Conservation (phyloP, 1,140 invertebrate genomes). For the Aplysia californica region DNA sequence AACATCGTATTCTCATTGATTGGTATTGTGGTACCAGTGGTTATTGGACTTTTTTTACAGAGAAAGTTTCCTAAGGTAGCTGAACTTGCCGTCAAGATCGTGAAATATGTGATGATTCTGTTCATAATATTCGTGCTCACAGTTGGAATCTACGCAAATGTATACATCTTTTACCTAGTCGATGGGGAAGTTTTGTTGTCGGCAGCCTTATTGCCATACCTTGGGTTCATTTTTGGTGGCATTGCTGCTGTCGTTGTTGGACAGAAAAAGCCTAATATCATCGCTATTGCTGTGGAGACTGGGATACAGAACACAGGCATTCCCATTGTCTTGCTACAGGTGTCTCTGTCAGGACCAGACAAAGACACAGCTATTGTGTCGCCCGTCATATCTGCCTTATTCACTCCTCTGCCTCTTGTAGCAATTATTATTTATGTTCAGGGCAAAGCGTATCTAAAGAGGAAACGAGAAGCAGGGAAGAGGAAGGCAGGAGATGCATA, state of each 20-base stretch:
- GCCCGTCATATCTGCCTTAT: conserved; percentile 78
- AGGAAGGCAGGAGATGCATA: too few relatives aligned
- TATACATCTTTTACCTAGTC: conserved; percentile 91
- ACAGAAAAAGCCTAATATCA: conserved; percentile 58
- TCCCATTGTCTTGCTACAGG: conserved; percentile 67
- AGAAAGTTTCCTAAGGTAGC: conserved; percentile 71
- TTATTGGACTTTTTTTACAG: conserved; percentile 77
- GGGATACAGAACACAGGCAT: conserved; percentile 71
- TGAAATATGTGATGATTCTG: conserved; percentile 80
- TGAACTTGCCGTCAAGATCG: conserved; percentile 41
- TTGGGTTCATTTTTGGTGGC: conserved; percentile 85
- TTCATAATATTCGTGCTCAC: conserved; percentile 89
- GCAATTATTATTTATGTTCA: conserved; percentile 38
- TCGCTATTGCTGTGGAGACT: conserved; percentile 71
- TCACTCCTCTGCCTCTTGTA: conserved; percentile 87
- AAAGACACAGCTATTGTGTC: conserved; percentile 67
- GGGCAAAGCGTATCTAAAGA: too few relatives aligned
- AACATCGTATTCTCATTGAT: conserved; percentile 83
- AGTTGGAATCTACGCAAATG: conserved; percentile 92
- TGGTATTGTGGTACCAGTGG: conserved; percentile 84
- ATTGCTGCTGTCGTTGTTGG: conserved; percentile 48
- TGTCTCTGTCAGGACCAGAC: conserved; percentile 68
- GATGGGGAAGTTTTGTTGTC: conserved; percentile 74
- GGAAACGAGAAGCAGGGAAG: too few relatives aligned
- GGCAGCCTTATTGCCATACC: conserved; percentile 86